A percentile compares a stretch with the other conserved stretches of the same genome.
phyloP scores from a whole-genome alignment of 1,140 invertebrate species.

The Aphaenogaster rudis region DNA sequence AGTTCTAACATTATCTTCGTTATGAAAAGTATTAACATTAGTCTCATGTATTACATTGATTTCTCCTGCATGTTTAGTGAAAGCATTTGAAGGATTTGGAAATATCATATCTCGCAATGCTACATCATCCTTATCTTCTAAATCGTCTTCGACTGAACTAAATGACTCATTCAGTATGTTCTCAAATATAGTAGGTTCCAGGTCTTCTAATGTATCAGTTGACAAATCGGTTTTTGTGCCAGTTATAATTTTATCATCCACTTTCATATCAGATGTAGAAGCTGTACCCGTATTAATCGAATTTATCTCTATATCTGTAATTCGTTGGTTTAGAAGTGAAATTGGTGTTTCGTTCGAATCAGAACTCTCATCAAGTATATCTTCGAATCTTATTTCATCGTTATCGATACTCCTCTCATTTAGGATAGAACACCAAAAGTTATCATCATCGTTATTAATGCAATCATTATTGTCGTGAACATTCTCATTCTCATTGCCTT shows the following conservation, averaged over 20 bases:
- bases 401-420: background rate
- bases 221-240: background rate
- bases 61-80: background rate
- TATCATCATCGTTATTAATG: background rate
- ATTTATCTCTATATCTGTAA: slow-evolving; percentile 8
- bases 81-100: background rate
- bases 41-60: background rate
- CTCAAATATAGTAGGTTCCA: slow-evolving; percentile 67
- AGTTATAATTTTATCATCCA: background rate
- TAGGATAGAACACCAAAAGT: slow-evolving; percentile 34
- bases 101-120: background rate
- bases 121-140: background rate
- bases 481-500: background rate
- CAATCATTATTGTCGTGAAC: background rate
- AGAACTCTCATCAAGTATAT: slow-evolving; percentile 69
- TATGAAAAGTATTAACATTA: background rate
- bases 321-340: background rate
- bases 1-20: background rate
- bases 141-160: slow-evolving; percentile 61
- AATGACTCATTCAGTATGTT: slow-evolving; percentile 73
- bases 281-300: background rate
- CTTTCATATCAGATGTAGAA: background rate
- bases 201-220: background rate
- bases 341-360: slow-evolving; percentile 41
- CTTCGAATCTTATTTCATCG: slow-evolving; percentile 69